Evolutionary conservation across 2,888 invertebrate genomes (phyloP).

Genomic region (Lypha dubia): DNA sequence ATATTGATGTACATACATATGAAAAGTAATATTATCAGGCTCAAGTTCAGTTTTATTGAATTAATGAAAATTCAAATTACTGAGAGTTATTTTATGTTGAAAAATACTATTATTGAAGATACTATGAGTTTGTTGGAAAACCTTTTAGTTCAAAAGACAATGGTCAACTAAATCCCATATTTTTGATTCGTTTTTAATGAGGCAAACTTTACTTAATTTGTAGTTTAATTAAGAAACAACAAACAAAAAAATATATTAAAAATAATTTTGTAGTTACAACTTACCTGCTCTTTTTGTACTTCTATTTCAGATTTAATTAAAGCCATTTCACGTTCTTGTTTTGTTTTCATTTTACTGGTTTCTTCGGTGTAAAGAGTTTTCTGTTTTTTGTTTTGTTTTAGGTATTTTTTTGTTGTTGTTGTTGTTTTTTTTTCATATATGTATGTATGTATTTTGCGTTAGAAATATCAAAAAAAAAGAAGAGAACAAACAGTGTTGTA

Average conservation of each 20-base stretch:
- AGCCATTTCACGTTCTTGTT: conserved; percentile 80
- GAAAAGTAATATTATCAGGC: too few relatives aligned
- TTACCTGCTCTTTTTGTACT: conserved; percentile 78
- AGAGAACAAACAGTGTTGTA: conserved; percentile 24
- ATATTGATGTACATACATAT: too few relatives aligned
- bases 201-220: neutral
- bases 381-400: conserved; percentile 73
- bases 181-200: too few relatives aligned
- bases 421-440: too few relatives aligned
- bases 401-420: conserved; percentile 23
- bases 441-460: conserved; percentile 18
- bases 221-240: neutral
- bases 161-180: too few relatives aligned
- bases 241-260: neutral
- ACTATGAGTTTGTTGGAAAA: too few relatives aligned
- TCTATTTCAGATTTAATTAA: conserved; percentile 76
- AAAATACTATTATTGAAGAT: too few relatives aligned
- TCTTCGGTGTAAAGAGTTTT: conserved; percentile 82
- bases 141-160: too few relatives aligned
- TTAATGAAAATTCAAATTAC: too few relatives aligned
- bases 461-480: conserved; percentile 31
- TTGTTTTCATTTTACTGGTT: conserved; percentile 81
- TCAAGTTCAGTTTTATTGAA: too few relatives aligned
- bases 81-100: too few relatives aligned
- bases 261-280: neutral